phyloP scores from a whole-genome alignment of 2,888 invertebrate species.

The Pimpla rufipes region DNA sequence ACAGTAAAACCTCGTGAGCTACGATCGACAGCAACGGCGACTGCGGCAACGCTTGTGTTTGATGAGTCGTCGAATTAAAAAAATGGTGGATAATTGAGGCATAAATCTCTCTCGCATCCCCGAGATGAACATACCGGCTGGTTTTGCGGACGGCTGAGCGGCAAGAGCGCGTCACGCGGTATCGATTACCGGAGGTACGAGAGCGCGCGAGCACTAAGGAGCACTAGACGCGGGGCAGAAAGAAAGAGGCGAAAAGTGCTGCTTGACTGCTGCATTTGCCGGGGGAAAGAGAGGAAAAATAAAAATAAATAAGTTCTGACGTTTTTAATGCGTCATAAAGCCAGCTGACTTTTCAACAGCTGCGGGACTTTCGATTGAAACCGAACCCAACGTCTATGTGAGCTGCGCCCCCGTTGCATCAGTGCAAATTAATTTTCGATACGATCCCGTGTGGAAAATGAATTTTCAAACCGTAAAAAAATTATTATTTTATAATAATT shows the following conservation, averaged over 20 bases:
- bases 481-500: too few species aligned
- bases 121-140: constrained; percentile 33
- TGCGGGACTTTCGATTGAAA: constrained; percentile 44
- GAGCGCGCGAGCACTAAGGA: constrained; percentile 68
- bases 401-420: not conserved
- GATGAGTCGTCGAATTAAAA: constrained; percentile 58
- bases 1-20: constrained; percentile 29
- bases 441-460: too few species aligned
- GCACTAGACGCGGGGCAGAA: constrained; percentile 58
- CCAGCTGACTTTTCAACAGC: constrained; percentile 66
- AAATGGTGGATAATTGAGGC: constrained; percentile 61
- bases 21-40: constrained; percentile 2
- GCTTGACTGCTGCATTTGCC: constrained; percentile 14
- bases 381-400: constrained; percentile 10
- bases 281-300: constrained; percentile 39
- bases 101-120: constrained; percentile 42
- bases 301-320: constrained; percentile 57
- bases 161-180: constrained; percentile 54
- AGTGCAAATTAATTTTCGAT: too few species aligned
- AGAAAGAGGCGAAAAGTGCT: constrained; percentile 60
- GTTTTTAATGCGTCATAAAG: constrained; percentile 65
- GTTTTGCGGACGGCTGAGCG: constrained; percentile 33
- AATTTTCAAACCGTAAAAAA: too few species aligned
- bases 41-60: constrained; percentile 44
- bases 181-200: constrained; percentile 65